A percentile compares a stretch with the other conserved stretches of the same genome.
Conservation (phyloP, 2,797 vertebrate genomes). For the Esox masquinongy region DNA sequence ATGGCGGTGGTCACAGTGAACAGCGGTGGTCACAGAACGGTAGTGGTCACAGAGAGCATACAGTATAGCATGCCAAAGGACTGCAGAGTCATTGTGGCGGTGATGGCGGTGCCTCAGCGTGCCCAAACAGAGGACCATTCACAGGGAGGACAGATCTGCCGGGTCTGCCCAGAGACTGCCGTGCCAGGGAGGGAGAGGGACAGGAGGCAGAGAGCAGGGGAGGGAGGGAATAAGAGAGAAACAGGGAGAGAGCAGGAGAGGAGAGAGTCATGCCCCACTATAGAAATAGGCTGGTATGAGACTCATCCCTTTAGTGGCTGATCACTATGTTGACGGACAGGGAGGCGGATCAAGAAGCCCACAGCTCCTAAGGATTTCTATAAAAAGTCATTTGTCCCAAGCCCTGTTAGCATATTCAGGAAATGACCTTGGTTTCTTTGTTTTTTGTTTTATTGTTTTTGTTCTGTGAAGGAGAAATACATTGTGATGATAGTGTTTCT, state of each 20-base stretch:
- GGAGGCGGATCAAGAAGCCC: neutral
- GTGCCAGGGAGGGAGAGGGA: slow-evolving; percentile 54
- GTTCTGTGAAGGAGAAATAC: too few relatives aligned
- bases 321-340: neutral
- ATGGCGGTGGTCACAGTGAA: neutral
- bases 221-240: neutral
- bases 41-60: neutral
- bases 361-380: too few relatives aligned
- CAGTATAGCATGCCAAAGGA: neutral
- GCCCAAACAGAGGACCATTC: slow-evolving; percentile 1
- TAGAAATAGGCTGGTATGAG: neutral
- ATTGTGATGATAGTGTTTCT: too few relatives aligned
- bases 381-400: too few relatives aligned
- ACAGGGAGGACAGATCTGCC: slow-evolving; percentile 30
- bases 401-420: too few relatives aligned
- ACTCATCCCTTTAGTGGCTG: neutral
- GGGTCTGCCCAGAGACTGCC: slow-evolving; percentile 40
- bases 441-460: too few relatives aligned
- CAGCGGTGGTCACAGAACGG: too few relatives aligned
- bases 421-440: too few relatives aligned
- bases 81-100: slow-evolving; percentile 8
- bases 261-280: neutral
- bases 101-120: neutral
- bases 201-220: slow-evolving; percentile 2
- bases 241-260: neutral